Percentiles rank a stretch among this genome's conserved stretches.
Conservation (phyloP, 2,113 vertebrate genomes). For the Serinus canaria region DNA sequence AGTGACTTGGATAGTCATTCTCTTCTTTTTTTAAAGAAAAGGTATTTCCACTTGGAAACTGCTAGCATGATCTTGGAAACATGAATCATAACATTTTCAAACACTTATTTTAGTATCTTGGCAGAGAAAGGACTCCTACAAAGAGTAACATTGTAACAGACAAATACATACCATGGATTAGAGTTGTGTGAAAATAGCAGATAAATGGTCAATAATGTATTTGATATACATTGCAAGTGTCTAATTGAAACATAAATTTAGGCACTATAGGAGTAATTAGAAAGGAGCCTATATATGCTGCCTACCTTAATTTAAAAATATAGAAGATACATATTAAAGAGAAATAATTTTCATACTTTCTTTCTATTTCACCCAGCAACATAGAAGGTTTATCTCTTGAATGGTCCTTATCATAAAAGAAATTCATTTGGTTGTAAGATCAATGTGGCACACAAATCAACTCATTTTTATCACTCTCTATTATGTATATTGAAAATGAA, state of each 20-base stretch:
- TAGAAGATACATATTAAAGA: neutral
- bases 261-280: neutral
- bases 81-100: neutral
- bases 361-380: neutral
- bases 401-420: neutral
- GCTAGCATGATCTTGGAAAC: neutral
- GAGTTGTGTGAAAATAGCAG: neutral
- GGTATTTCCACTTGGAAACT: neutral
- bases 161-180: neutral
- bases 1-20: neutral
- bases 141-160: neutral
- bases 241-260: neutral
- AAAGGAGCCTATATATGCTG: neutral
- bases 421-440: neutral
- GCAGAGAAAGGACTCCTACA: neutral
- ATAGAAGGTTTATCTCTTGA: neutral
- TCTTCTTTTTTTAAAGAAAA: neutral
- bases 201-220: neutral
- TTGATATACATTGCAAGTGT: neutral
- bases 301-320: neutral
- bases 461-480: neutral
- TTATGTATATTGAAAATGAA: neutral
- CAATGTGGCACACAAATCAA: neutral
- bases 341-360: neutral
- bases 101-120: neutral